A percentile compares a stretch with the other conserved stretches of the same genome.
phyloP scores from a whole-genome alignment of 2,113 vertebrate genomes.

The Brachypteracias leptosomus region DNA sequence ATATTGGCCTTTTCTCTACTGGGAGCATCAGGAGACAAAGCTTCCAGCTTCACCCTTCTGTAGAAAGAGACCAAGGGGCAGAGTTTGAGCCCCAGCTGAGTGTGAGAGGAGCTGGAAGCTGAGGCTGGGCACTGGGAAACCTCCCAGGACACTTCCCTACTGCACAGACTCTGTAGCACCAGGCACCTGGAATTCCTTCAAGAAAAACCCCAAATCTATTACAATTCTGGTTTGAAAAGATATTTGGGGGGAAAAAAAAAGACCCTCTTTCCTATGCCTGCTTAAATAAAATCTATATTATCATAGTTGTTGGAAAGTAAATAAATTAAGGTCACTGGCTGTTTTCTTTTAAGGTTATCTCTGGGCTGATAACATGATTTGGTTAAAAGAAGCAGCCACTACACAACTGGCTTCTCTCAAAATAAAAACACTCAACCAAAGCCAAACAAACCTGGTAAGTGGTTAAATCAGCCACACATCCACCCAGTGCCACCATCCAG shows the following conservation, averaged over 20 bases:
- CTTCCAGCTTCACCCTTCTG: neutral
- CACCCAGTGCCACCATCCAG: neutral
- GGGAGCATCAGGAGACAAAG: neutral
- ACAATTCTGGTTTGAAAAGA: neutral
- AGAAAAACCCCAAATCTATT: neutral
- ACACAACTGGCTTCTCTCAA: neutral
- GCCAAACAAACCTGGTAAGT: rapidly evolving
- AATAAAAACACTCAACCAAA: neutral
- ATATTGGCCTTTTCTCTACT: neutral
- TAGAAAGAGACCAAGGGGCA: neutral
- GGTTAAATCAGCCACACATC: neutral
- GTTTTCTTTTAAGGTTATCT: too few species aligned
- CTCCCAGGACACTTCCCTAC: neutral
- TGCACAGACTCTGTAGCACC: neutral
- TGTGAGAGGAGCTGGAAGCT: neutral
- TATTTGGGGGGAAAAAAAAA: neutral
- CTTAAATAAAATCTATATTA: neutral
- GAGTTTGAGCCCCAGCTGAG: neutral
- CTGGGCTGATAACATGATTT: neutral
- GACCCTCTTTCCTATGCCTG: neutral
- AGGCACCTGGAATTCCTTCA: neutral
- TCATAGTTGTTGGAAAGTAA: neutral
- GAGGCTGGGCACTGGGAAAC: neutral
- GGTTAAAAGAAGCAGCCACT: neutral
- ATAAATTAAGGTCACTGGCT: neutral